These are phyloP conservation scores for Dryomyza anilis DNA, from an alignment of 2,888 invertebrate genomes.

Conservation along the genomic window DNA sequence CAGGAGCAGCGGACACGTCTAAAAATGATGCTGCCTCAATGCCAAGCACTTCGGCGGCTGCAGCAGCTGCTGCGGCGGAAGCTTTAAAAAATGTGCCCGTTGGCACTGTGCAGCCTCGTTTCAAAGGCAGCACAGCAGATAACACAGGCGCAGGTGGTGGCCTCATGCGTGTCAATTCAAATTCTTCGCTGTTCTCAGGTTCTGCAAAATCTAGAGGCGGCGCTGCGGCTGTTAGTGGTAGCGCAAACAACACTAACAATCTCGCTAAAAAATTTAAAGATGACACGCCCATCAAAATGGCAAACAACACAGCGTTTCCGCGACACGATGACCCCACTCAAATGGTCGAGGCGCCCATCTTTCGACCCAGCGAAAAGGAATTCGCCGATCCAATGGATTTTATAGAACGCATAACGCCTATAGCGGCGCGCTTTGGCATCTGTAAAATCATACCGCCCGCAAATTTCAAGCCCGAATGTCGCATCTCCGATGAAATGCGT, in stretches of 20 bases:
- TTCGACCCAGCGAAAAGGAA: conserved; percentile 80
- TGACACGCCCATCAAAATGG: conserved; percentile 59
- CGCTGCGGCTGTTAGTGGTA: conserved; percentile 52
- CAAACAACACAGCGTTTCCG: conserved; percentile 62
- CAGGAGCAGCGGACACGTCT: conserved; percentile 33
- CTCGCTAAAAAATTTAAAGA: conserved; percentile 60
- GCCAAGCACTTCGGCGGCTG: conserved; percentile 14
- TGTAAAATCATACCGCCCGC: conserved; percentile 86
- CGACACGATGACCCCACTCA: conserved; percentile 63
- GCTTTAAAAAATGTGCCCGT: conserved; percentile 60
- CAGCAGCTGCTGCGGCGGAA: conserved; percentile 33
- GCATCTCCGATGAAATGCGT: conserved; percentile 81
- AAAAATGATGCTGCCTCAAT: conserved; percentile 11
- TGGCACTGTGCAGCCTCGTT: conserved; percentile 66
- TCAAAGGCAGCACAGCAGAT: too few species aligned
- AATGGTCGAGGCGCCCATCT: conserved; percentile 77
- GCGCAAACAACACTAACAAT: too few species aligned
- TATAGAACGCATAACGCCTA: conserved; percentile 77
- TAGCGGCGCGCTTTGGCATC: conserved; percentile 81
- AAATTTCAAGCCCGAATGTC: conserved; percentile 80
- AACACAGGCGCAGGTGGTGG: conserved; percentile 36
- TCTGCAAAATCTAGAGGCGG: conserved; percentile 56
- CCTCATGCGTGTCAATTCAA: conserved; percentile 58
- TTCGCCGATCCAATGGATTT: conserved; percentile 86
- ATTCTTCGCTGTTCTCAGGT: conserved; percentile 58